Evolutionary conservation across 2,888 invertebrate genomes (phyloP).

Genomic region (Cantharis rufa): DNA sequence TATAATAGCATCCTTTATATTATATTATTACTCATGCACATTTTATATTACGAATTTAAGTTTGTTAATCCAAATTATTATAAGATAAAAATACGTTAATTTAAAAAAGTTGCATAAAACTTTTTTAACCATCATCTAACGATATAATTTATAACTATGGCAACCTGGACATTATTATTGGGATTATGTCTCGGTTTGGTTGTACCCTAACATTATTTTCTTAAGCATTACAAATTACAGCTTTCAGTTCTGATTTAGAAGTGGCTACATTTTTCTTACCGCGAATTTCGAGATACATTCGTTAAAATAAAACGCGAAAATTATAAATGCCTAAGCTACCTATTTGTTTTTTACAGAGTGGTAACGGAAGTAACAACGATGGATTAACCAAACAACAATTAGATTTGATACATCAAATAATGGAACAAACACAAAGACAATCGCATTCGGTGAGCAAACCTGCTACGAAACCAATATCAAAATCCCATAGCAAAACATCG

Average conservation of each 20-base stretch:
- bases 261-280: conserved; percentile 44
- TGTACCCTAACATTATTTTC: conserved; percentile 44
- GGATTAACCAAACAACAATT: conserved; percentile 74
- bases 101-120: neutral
- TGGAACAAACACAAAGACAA: conserved; percentile 71
- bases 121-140: neutral
- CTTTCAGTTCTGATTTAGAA: conserved; percentile 41
- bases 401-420: conserved; percentile 76
- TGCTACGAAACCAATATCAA: conserved; percentile 43
- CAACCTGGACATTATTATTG: conserved; percentile 36
- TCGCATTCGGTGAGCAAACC: conserved; percentile 56
- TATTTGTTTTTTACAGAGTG: conserved; percentile 47
- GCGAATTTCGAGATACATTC: conserved; percentile 33
- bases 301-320: neutral
- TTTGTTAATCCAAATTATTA: neutral
- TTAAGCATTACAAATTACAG: conserved; percentile 48
- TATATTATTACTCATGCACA: neutral
- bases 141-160: conserved; percentile 31
- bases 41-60: neutral
- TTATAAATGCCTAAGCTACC: neutral
- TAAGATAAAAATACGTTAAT: neutral
- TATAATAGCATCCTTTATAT: neutral
- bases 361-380: conserved; percentile 62
- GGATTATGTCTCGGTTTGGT: conserved; percentile 31
- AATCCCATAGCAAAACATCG: conserved; percentile 44